Conservation (phyloP, 2,888 invertebrate genomes). For the Tryphoninae sp. region DNA sequence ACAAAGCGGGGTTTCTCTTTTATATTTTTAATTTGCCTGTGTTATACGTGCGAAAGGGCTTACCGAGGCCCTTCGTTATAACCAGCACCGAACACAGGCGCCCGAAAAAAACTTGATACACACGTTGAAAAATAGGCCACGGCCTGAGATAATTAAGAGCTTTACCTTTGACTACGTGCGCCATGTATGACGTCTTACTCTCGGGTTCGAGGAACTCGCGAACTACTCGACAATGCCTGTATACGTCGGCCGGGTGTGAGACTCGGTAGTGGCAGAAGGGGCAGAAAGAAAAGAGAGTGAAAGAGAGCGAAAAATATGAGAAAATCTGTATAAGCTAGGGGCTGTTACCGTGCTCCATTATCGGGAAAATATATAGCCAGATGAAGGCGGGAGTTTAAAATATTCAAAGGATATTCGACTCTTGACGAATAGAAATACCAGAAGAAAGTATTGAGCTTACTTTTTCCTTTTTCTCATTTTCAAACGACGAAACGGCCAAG, state of each 20-base stretch:
- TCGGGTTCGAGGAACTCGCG: constrained; percentile 56
- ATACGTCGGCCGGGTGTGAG: constrained; percentile 27
- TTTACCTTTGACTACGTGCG: constrained; percentile 58
- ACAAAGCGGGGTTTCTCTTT: constrained; percentile 18
- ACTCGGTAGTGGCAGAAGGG: constrained; percentile 41
- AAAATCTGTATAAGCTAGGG: constrained; percentile 28
- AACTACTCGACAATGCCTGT: constrained; percentile 48
- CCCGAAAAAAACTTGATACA: constrained; percentile 17
- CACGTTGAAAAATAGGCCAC: constrained; percentile 27
- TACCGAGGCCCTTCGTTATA: constrained; percentile 40
- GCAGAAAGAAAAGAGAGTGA: constrained; percentile 1
- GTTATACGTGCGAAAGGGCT: constrained; percentile 6
- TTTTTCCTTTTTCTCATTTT: constrained; percentile 21
- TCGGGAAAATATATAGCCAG: constrained; percentile 48
- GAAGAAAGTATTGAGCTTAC: background rate
- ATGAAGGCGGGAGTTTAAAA: background rate
- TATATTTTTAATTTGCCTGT: constrained; percentile 23
- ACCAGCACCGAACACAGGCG: background rate
- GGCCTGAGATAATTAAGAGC: constrained; percentile 52
- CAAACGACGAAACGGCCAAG: background rate
- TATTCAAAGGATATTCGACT: constrained; percentile 42
- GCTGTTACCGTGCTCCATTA: constrained; percentile 42
- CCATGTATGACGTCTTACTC: constrained; percentile 45
- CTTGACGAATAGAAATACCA: constrained; percentile 9
- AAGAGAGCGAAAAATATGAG: constrained; percentile 21